Conservation (phyloP, 2,113 vertebrate genomes). For the Barbus barbus region DNA sequence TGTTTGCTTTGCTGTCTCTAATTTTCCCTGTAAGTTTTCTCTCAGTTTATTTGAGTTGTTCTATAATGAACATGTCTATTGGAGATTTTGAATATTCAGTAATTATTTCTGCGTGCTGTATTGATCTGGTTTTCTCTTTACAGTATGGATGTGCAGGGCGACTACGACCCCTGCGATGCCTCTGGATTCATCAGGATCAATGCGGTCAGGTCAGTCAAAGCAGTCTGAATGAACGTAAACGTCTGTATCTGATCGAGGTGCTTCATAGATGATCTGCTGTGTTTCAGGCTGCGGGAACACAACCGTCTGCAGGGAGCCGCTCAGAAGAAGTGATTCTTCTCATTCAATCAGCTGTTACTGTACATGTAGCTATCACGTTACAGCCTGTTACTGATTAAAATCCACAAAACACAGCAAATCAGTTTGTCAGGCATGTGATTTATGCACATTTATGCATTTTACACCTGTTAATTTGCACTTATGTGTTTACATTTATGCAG, state of each 20-base stretch:
- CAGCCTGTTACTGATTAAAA: neutral
- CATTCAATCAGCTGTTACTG: neutral
- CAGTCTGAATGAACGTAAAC: neutral
- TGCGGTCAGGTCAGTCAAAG: conserved; percentile 82
- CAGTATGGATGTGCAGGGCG: conserved; percentile 96
- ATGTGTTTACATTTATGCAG: too few relatives aligned
- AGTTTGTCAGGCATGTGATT: neutral
- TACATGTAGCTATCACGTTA: neutral
- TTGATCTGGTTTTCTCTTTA: neutral
- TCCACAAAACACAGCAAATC: neutral
- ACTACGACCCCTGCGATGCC: conserved; percentile 90
- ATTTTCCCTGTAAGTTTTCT: too few relatives aligned
- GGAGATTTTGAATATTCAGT: neutral
- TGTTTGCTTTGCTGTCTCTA: too few relatives aligned
- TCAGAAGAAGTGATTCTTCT: conserved; percentile 53
- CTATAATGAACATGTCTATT: too few relatives aligned
- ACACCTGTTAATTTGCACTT: too few relatives aligned
- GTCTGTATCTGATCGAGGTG: neutral
- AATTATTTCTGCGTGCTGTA: neutral
- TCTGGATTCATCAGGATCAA: conserved; percentile 97
- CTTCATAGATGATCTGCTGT: conserved; percentile 27
- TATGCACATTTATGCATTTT: neutral
- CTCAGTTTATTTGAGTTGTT: too few relatives aligned
- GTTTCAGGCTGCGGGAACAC: conserved; percentile 89
- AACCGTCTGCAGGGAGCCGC: conserved; percentile 82